Conservation (phyloP, 2,113 vertebrate species). For the Genyomyrus donnyi region DNA sequence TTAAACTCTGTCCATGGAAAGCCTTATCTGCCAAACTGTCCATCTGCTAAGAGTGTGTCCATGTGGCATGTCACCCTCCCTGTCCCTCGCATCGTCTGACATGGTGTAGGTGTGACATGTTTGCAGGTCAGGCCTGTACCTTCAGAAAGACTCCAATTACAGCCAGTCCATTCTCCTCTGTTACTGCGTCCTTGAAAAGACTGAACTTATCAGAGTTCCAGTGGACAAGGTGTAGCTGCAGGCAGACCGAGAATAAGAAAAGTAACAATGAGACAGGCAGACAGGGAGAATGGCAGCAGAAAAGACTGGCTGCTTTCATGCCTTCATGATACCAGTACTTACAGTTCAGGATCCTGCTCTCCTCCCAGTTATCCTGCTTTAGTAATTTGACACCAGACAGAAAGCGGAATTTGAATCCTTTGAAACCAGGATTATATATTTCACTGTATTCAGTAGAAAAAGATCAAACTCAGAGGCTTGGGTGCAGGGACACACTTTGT, state of each 20-base stretch:
- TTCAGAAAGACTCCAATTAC: slow-evolving; percentile 91
- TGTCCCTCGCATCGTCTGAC: neutral
- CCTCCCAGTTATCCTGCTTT: neutral
- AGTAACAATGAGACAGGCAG: neutral
- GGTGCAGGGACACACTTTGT: neutral
- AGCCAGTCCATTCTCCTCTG: slow-evolving; percentile 84
- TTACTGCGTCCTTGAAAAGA: slow-evolving; percentile 84
- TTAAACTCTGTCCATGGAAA: neutral
- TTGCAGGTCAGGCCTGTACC: slow-evolving; percentile 53
- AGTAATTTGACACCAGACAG: neutral
- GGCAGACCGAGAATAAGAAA: neutral
- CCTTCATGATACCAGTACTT: neutral
- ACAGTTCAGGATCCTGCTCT: neutral
- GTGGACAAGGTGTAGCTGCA: slow-evolving; percentile 88
- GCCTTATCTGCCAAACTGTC: neutral
- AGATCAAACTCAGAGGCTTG: neutral
- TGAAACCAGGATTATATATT: neutral
- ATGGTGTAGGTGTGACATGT: neutral
- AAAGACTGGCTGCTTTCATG: neutral
- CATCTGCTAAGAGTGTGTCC: neutral
- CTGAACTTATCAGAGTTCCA: slow-evolving; percentile 87
- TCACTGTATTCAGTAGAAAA: neutral
- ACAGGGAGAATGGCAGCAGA: neutral
- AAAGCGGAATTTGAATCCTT: neutral
- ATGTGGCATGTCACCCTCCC: neutral